Evolutionary conservation across 2,113 vertebrate genomes (phyloP), one percentile per base, ranked within the genome.

Genomic region (Nymphicus hollandicus): DNA sequence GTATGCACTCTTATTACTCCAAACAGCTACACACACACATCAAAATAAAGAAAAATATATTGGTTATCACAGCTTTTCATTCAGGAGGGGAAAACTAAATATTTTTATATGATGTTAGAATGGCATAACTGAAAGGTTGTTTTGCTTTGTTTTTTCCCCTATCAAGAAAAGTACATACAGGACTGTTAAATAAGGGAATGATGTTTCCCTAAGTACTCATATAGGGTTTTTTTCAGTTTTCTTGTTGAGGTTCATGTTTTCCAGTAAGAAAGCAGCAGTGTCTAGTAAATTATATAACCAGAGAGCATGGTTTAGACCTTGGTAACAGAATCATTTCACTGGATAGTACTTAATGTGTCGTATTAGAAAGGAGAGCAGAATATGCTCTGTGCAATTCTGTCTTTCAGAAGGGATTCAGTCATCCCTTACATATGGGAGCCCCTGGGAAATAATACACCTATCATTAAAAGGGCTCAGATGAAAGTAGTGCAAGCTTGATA

Each of bases 41-140:
- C 68, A 74, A 96, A 95, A 93, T 47, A 94, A 82, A 61, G 46
- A 31, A 60, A 91, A 85, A 81, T 56, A 35, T 53, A 55, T 81
- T 64, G 31, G 28, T 87, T 94, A 63, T 58, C 44, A 22, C 56
- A 88, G 56, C 9, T 77, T 88, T 89, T 28, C n/a, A 55, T 78
- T 31, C 88, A 92, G 70, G 10, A 85, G 52, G 33, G 73, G 64
- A 89, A 90, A 88, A 64, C 61, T 33, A 93, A 91, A 77, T 87
- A 73, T 33, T 88, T 92, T 92, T 86, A 41, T 89, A 23, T 41
- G 28, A 70, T 87, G 47, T 65, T 93, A 66, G 53, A 88, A 87
- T 52, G 24, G 16, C 23, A 50, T 68, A 89, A 86, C 22, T 82
- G 66, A 85, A 95, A 69, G 31, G 5, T 50, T 56, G 74, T 29